Percentiles rank a stretch among this genome's conserved stretches.
Evolutionary conservation across 2,113 vertebrate genomes (phyloP).

Genomic region (Psittacara wagleri): DNA sequence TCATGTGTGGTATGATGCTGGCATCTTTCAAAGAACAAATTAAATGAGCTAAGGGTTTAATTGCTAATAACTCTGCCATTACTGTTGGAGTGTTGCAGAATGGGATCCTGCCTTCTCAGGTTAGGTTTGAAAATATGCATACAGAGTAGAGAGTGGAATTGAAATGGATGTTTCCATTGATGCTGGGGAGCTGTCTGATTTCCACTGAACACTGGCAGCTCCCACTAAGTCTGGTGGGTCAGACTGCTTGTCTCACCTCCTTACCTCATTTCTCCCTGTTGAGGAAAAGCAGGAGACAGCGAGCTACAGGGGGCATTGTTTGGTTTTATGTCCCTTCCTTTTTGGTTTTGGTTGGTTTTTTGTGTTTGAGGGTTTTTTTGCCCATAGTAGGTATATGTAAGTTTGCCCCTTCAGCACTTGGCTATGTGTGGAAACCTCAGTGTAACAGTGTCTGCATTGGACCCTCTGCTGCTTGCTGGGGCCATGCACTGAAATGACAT

Average conservation of each 20-base stretch:
- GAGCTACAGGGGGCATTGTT: background rate
- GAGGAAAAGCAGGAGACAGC: background rate
- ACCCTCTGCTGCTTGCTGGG: background rate
- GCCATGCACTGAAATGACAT: background rate
- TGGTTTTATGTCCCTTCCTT: background rate
- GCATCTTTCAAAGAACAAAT: conserved; percentile 48
- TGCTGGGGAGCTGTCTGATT: background rate
- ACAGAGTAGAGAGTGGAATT: background rate
- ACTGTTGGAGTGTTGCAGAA: background rate
- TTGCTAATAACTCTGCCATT: conserved; percentile 16
- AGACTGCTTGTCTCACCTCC: background rate
- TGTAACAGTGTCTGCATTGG: background rate
- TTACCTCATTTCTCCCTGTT: background rate
- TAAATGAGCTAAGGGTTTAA: conserved; percentile 65
- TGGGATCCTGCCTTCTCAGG: background rate
- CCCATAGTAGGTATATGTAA: background rate
- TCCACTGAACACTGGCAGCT: background rate
- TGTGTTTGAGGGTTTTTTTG: background rate
- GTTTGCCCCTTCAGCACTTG: background rate
- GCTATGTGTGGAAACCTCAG: background rate
- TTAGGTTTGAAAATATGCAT: background rate
- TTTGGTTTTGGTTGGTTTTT: background rate
- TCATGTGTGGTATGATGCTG: background rate
- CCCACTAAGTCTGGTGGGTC: rapidly evolving
- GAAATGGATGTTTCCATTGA: background rate